phyloP scores from a whole-genome alignment of 1,140 invertebrate species.

The Adelges cooleyi region DNA sequence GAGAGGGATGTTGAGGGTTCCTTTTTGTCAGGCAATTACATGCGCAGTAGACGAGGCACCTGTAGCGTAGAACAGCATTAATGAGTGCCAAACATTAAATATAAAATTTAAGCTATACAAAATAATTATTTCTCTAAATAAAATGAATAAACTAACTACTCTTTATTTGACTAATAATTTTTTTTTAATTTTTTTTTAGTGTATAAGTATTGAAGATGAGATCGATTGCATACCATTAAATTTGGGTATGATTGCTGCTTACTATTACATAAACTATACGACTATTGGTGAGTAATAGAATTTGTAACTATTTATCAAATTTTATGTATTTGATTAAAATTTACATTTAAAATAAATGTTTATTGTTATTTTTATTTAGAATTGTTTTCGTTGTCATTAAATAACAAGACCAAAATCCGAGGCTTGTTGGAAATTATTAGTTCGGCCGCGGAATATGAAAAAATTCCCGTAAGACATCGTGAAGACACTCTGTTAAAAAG shows the following conservation, averaged over 20 bases:
- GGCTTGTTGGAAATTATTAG: slow-evolving; percentile 96
- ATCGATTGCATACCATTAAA: slow-evolving; percentile 94
- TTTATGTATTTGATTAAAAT: not conserved
- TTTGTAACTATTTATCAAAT: not conserved
- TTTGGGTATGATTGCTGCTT: slow-evolving; percentile 98
- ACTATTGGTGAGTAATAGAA: slow-evolving; percentile 65
- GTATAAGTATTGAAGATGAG: slow-evolving; percentile 95
- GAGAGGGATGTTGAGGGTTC: too few relatives aligned
- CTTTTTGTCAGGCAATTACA: too few relatives aligned
- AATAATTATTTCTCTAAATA: not conserved
- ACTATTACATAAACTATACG: slow-evolving; percentile 99
- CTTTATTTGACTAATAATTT: too few relatives aligned
- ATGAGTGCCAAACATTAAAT: too few relatives aligned
- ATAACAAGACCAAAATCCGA: slow-evolving; percentile 93
- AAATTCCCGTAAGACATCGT: slow-evolving; percentile 84
- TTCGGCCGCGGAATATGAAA: slow-evolving; percentile 92
- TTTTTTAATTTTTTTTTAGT: slow-evolving; percentile 41
- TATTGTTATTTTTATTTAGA: slow-evolving; percentile 48
- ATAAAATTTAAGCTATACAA: not conserved
- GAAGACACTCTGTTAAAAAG: slow-evolving; percentile 84
- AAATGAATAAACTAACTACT: not conserved
- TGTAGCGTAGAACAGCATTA: too few relatives aligned
- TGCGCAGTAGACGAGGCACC: too few relatives aligned
- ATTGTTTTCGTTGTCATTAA: slow-evolving; percentile 91
- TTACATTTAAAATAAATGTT: not conserved